Evolutionary conservation across 2,113 vertebrate genomes (phyloP), one percentile per base, ranked within the genome.

Genomic region (Alligator mississippiensis): DNA sequence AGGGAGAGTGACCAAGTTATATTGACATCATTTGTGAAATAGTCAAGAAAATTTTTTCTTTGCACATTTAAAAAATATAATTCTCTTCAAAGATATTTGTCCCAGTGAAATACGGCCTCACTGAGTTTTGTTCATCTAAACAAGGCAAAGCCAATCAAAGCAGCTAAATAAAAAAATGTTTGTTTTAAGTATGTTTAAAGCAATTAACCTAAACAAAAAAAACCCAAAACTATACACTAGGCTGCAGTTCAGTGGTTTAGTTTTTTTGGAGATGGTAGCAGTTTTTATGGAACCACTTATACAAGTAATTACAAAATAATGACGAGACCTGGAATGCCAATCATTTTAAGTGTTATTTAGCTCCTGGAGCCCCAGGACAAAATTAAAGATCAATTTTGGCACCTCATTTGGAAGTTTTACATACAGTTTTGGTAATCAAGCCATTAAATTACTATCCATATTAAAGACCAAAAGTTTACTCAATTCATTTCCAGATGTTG

Each of bases 301-400:
- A 90, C 74, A 95, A 79, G 66, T 90, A 84, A 92, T 94, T 94
- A 84, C 82, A 94, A 95, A 96, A 95, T 75, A 93, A 84, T n/a
- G 54, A 86, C 64, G 70, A 90, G 70, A 59, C 83, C 17, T 86
- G 91, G 77, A 75, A 68, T 76, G n/a, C 10, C 76, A 79, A 79
- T 92, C 70, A 96, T 86, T 89, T 64, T 91, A 19, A 82, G 68
- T 77, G 59, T 62, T 92, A 62, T 61, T 94, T 86, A 89, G 85
- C 24, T 89, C 80, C 47, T 76, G 61, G 90, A 89, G 57, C 70
- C 58, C 87, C 66, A 94, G 68, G 80, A 94, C 70, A 92, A 77
- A 78, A 88, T 55, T 84, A 96, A 90, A 96, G 66, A 77, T 93
- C 89, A 89, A 19, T 84, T 88, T 88, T 25, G 66, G 60, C 72